A percentile compares a stretch with the other conserved stretches of the same genome.
phyloP scores from a whole-genome alignment of 2,113 vertebrate genomes.

The Pitta sordida region DNA sequence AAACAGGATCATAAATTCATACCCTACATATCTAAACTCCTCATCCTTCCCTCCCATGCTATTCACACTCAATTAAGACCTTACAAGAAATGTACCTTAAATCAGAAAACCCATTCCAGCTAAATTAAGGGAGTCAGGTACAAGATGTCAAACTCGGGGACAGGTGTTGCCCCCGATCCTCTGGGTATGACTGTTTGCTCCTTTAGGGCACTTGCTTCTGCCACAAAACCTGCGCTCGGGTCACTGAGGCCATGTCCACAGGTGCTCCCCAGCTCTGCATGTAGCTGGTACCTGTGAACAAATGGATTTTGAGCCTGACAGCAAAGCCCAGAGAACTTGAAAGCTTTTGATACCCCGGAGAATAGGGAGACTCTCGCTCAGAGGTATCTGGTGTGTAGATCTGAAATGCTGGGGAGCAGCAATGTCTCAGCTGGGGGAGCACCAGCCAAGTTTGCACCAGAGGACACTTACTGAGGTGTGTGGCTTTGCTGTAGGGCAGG shows the following conservation, averaged over 20 bases:
- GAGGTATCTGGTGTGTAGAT: not conserved
- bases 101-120: not conserved
- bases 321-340: not conserved
- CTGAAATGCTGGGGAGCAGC: fast-evolving
- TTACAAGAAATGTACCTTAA: not conserved
- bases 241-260: not conserved
- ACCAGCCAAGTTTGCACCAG: not conserved
- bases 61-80: not conserved
- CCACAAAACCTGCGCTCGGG: fast-evolving
- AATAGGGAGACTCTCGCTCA: not conserved
- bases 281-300: not conserved
- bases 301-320: not conserved
- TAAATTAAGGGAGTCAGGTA: not conserved
- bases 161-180: fast-evolving
- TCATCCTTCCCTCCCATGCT: not conserved
- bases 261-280: not conserved
- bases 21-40: not conserved
- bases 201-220: not conserved
- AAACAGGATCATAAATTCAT: not conserved
- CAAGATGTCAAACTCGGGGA: not conserved
- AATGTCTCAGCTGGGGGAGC: not conserved
- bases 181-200: not conserved
- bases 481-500: not conserved
- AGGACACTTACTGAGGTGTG: not conserved
- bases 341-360: not conserved